These are phyloP conservation scores for Mamestra configurata DNA, from an alignment of 1,140 invertebrate species.

Conservation along the genomic window DNA sequence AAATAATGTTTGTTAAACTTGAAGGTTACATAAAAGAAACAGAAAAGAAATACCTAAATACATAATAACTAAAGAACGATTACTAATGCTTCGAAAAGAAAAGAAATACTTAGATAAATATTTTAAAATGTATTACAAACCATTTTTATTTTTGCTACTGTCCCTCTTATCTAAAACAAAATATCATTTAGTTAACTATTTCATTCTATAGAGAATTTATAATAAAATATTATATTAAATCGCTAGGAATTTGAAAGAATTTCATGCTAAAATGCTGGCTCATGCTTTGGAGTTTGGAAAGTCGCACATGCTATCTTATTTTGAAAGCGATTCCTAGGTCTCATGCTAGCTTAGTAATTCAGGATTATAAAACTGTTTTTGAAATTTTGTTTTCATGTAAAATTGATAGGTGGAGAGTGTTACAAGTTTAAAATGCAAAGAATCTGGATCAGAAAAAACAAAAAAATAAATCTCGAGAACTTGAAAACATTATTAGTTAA, in stretches of 20 bases:
- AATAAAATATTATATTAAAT: not conserved
- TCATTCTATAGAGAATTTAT: constrained; percentile 11
- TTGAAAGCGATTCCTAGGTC: constrained; percentile 25
- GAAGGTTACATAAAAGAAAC: not conserved
- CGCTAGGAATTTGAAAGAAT: not conserved
- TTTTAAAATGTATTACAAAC: constrained; percentile 42
- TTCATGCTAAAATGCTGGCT: constrained; percentile 31
- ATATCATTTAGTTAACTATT: constrained; percentile 37
- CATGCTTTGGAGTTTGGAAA: constrained; percentile 17
- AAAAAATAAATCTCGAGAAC: not conserved
- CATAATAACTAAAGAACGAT: not conserved
- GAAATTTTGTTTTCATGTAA: not conserved
- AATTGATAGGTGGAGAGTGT: not conserved
- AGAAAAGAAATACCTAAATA: not conserved
- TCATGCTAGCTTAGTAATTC: constrained; percentile 14
- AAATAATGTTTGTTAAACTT: too few relatives aligned
- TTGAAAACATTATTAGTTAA: not conserved
- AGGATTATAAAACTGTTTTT: not conserved
- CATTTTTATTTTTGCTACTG: constrained; percentile 44
- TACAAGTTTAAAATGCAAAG: not conserved
- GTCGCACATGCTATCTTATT: constrained; percentile 25
- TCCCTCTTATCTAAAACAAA: constrained; percentile 45
- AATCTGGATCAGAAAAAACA: not conserved
- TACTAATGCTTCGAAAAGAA: constrained; percentile 5
- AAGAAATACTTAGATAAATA: constrained; percentile 18